Evolutionary conservation across 2,888 invertebrate species (phyloP).

Genomic region (Nemurella pictetii): DNA sequence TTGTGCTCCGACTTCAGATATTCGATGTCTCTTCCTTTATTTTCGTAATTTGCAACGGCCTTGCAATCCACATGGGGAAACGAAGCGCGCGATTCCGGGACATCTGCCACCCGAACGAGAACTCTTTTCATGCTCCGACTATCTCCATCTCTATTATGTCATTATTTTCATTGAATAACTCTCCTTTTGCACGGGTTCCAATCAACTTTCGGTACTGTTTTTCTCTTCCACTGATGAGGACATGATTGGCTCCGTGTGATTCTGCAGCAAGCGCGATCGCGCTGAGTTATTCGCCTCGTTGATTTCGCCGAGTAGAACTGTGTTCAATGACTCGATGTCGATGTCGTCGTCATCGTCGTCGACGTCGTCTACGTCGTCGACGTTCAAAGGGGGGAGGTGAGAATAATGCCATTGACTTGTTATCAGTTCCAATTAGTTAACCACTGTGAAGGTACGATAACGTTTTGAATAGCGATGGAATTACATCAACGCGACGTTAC

Average conservation of each 20-base stretch:
- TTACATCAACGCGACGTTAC: too few relatives aligned
- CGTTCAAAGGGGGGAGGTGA: background rate
- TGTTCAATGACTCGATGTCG: background rate
- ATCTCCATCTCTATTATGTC: background rate
- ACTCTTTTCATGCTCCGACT: background rate
- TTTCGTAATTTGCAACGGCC: too few relatives aligned
- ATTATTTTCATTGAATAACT: background rate
- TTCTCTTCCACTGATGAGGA: background rate
- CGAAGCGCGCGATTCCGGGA: too few relatives aligned
- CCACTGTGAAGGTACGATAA: background rate
- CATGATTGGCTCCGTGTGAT: background rate
- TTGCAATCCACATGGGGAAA: too few relatives aligned
- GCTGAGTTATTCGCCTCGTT: background rate
- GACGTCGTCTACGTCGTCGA: background rate
- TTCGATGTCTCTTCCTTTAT: too few relatives aligned
- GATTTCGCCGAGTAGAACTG: background rate
- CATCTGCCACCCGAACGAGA: background rate
- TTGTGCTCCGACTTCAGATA: too few relatives aligned
- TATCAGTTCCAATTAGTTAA: background rate
- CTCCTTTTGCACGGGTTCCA: background rate
- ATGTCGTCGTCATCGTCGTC: background rate
- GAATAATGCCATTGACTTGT: background rate
- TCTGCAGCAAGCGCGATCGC: background rate
- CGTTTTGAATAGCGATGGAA: background rate
- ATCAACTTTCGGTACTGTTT: background rate